These are phyloP conservation scores for Tetragnatha versicolor DNA, from an alignment of 1,140 invertebrate genomes.

Conservation along the genomic window DNA sequence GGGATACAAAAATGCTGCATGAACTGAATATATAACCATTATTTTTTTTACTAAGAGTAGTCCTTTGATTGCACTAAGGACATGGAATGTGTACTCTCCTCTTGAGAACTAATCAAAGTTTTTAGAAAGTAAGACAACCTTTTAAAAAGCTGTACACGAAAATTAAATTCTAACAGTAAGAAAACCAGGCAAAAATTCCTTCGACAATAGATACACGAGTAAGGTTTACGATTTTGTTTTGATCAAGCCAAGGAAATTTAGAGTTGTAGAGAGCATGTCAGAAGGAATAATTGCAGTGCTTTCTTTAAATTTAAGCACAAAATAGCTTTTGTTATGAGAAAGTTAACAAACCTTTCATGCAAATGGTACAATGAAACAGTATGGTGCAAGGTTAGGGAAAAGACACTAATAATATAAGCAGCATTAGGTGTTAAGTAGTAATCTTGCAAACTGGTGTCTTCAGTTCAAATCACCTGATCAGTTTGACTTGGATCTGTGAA, in stretches of 20 bases:
- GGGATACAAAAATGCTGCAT: no score
- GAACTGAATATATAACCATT: no score
- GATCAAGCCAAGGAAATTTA: no score
- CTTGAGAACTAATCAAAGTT: neutral
- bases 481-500: slow-evolving; percentile 26
- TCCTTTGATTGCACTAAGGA: neutral
- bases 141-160: neutral
- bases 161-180: neutral
- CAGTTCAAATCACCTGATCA: slow-evolving; percentile 41
- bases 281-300: neutral
- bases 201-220: no score
- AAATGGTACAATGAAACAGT: slow-evolving; percentile 14
- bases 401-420: slow-evolving; percentile 40
- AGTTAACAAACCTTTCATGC: slow-evolving; percentile 37
- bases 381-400: slow-evolving; percentile 25
- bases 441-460: slow-evolving; percentile 17
- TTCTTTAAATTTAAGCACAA: neutral
- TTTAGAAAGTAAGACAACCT: neutral
- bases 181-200: neutral
- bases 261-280: neutral
- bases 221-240: no score
- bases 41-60: neutral
- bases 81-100: slow-evolving; percentile 30
- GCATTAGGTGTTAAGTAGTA: slow-evolving; percentile 46
- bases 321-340: no score